Conservation (phyloP, 2,113 vertebrate genomes). For the Corythornis vintsioides region DNA sequence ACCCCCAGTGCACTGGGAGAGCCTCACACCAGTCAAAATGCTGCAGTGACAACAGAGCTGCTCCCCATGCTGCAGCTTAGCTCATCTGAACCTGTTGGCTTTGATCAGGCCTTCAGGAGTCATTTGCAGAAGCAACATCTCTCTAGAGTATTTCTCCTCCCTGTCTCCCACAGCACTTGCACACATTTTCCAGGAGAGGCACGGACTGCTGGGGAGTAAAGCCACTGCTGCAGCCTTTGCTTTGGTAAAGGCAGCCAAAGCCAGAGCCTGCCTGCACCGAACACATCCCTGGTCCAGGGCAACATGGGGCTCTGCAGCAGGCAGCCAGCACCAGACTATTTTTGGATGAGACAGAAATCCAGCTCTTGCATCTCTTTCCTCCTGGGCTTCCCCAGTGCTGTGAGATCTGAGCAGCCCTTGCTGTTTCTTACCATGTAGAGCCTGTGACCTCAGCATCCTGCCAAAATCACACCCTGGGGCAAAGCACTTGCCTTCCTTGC, state of each 20-base stretch:
- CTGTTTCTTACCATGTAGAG: neutral
- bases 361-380: neutral
- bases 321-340: neutral
- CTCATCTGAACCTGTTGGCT: neutral
- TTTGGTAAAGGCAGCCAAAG: neutral
- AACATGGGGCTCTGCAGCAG: neutral
- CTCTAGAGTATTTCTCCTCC: neutral
- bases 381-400: neutral
- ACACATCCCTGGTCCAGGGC: rapidly evolving
- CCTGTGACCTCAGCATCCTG: neutral
- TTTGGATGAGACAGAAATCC: neutral
- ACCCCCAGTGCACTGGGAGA: rapidly evolving
- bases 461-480: neutral
- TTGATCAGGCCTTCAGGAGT: neutral
- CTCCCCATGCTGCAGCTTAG: neutral
- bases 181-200: rapidly evolving
- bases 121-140: neutral
- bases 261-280: neutral
- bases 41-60: neutral
- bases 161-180: neutral
- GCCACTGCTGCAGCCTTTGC: neutral
- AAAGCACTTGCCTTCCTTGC: neutral
- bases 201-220: neutral
- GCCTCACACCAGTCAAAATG: rapidly evolving
- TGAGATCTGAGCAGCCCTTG: neutral